A percentile compares a stretch with the other conserved stretches of the same genome.
Conservation (phyloP, 2,113 vertebrate genomes). For the Typhlomys cinereus region DNA sequence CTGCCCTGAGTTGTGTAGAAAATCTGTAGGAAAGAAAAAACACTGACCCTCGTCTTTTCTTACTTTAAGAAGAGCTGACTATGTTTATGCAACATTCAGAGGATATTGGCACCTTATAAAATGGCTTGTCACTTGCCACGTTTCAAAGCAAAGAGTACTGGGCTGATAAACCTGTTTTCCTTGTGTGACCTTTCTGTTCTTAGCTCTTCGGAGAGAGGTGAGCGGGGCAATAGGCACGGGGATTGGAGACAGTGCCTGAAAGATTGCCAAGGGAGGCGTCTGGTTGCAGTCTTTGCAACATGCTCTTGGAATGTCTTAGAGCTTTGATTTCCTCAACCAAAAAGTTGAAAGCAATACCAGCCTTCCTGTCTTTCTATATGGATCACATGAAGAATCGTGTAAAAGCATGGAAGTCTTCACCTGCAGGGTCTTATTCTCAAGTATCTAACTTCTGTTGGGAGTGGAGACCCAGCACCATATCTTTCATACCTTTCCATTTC, state of each 20-base stretch:
- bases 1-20: background rate
- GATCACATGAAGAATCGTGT: background rate
- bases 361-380: background rate
- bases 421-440: background rate
- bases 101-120: background rate
- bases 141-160: conserved; percentile 39
- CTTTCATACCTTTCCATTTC: accelerated
- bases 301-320: background rate
- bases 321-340: background rate
- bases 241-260: accelerated
- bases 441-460: background rate
- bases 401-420: background rate
- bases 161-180: background rate
- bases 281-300: background rate
- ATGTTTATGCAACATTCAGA: conserved; percentile 10
- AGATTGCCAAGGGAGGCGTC: background rate
- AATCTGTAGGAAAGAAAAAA: background rate
- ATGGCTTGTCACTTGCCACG: conserved; percentile 5
- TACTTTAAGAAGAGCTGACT: conserved; percentile 1
- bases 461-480: background rate
- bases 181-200: conserved; percentile 26
- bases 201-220: background rate
- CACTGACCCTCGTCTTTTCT: background rate
- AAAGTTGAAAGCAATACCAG: background rate
- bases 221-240: background rate